phyloP scores from a whole-genome alignment of 2,888 invertebrate species.

The Spisula subtruncata region DNA sequence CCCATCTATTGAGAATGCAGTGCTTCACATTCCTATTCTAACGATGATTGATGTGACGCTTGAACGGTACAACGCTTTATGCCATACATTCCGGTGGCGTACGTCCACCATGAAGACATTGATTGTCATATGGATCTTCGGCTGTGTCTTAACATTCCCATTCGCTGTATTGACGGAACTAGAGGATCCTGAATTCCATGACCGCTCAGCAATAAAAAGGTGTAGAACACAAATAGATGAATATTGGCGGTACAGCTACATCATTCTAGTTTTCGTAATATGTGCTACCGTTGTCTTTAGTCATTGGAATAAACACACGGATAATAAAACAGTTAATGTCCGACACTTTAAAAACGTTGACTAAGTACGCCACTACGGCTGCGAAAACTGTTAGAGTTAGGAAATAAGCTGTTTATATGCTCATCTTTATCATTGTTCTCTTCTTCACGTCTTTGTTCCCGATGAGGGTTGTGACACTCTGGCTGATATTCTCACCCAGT shows the following conservation, averaged over 20 bases:
- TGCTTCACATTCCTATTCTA: slow-evolving; percentile 96
- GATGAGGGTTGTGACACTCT: slow-evolving; percentile 95
- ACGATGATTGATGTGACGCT: slow-evolving; percentile 97
- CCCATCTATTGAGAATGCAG: slow-evolving; percentile 96
- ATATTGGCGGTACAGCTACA: slow-evolving; percentile 61
- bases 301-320: slow-evolving; percentile 71
- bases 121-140: slow-evolving; percentile 86
- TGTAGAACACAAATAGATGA: slow-evolving; percentile 70
- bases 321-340: slow-evolving; percentile 70
- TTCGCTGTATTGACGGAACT: slow-evolving; percentile 94
- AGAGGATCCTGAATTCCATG: slow-evolving; percentile 91
- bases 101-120: slow-evolving; percentile 85
- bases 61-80: slow-evolving; percentile 96
- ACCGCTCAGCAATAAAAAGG: slow-evolving; percentile 65
- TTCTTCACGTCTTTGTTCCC: slow-evolving; percentile 97
- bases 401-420: slow-evolving; percentile 80
- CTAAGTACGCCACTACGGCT: slow-evolving; percentile 52
- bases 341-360: slow-evolving; percentile 53
- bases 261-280: slow-evolving; percentile 67
- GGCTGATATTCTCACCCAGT: slow-evolving; percentile 94
- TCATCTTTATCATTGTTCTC: slow-evolving; percentile 89
- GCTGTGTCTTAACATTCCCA: slow-evolving; percentile 89
- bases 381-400: slow-evolving; percentile 69
- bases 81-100: slow-evolving; percentile 93
- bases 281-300: slow-evolving; percentile 72